A percentile compares a stretch with the other conserved stretches of the same genome.
Conservation (phyloP, 2,888 invertebrate species). For the Microdon myrmicae region DNA sequence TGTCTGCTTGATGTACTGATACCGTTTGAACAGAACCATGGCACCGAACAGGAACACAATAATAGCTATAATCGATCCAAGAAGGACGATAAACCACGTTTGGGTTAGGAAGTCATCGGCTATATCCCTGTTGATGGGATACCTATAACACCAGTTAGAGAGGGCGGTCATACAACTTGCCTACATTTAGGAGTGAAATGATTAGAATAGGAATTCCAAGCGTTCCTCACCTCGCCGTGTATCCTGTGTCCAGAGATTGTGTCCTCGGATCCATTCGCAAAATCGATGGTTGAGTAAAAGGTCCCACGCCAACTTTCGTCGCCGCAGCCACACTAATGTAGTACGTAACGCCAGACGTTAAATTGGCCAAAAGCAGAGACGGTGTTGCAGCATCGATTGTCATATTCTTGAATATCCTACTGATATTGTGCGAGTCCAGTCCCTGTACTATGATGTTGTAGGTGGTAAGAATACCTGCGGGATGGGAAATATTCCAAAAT, state of each 20-base stretch:
- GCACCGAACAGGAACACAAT: conserved; percentile 85
- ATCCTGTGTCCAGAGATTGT: conserved; percentile 68
- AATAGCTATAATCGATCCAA: conserved; percentile 86
- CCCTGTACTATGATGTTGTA: conserved; percentile 80
- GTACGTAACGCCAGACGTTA: conserved; percentile 84
- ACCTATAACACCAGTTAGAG: conserved; percentile 64
- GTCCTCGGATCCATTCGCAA: conserved; percentile 72
- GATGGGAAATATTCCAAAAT: conserved; percentile 11
- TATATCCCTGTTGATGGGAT: conserved; percentile 69
- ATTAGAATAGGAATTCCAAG: conserved; percentile 5
- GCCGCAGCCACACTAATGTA: conserved; percentile 85
- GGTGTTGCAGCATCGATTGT: conserved; percentile 78
- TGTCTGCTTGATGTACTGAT: conserved; percentile 77
- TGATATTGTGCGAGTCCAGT: conserved; percentile 70
- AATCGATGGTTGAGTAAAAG: conserved; percentile 78
- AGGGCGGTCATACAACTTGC: background rate
- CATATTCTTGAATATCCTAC: conserved; percentile 75
- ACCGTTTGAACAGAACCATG: conserved; percentile 79
- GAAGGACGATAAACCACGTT: conserved; percentile 89
- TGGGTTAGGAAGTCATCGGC: conserved; percentile 83
- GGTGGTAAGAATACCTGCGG: conserved; percentile 74
- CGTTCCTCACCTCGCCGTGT: conserved; percentile 56
- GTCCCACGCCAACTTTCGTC: conserved; percentile 83
- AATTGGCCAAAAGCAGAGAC: conserved; percentile 81
- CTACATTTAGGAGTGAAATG: background rate